Evolutionary conservation across 2,113 vertebrate genomes (phyloP).

Genomic region (Sula dactylatra): DNA sequence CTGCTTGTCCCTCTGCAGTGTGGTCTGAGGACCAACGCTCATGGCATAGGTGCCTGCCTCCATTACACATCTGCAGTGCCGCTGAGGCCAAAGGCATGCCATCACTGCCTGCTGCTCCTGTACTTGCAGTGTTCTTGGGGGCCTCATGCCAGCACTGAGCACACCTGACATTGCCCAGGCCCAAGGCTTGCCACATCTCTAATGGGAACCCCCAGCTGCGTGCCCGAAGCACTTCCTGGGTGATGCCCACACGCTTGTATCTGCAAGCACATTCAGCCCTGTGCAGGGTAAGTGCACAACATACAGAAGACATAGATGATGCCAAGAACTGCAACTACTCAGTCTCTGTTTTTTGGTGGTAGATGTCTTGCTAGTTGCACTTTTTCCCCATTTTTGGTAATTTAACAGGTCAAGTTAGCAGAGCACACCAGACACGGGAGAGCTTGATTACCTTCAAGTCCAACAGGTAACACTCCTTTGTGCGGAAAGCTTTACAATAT

Average conservation of each 20-base stretch:
- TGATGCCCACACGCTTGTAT: accelerated
- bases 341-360: not conserved
- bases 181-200: not conserved
- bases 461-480: not conserved
- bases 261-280: not conserved
- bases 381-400: not conserved
- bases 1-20: not conserved
- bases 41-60: not conserved
- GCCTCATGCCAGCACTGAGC: not conserved
- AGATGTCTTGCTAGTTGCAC: not conserved
- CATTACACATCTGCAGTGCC: accelerated
- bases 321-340: not conserved
- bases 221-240: not conserved
- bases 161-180: not conserved
- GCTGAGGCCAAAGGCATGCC: not conserved
- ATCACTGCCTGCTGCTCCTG: not conserved
- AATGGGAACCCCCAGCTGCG: not conserved
- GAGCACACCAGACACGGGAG: not conserved
- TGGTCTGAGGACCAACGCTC: accelerated
- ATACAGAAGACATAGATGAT: not conserved
- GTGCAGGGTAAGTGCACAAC: not conserved
- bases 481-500: not conserved
- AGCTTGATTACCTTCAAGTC: not conserved
- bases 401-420: not conserved
- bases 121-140: too few relatives aligned